These are phyloP conservation scores for Craseonycteris thonglongyai DNA, from an alignment of 2,113 vertebrate genomes.

Conservation along the genomic window DNA sequence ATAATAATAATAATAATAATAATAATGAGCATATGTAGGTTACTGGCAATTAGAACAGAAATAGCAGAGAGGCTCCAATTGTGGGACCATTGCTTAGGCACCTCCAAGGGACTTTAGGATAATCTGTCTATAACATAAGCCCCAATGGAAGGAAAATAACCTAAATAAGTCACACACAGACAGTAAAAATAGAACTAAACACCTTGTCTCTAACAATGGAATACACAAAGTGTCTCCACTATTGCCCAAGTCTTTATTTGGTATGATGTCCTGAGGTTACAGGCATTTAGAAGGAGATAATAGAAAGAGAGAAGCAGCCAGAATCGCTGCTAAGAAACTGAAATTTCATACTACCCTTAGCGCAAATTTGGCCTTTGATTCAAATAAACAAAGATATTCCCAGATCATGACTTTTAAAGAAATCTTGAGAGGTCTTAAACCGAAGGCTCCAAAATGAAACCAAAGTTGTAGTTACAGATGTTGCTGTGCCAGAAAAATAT, in stretches of 20 bases:
- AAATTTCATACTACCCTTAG: background rate
- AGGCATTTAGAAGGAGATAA: background rate
- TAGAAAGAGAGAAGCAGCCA: background rate
- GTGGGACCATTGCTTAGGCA: background rate
- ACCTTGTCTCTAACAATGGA: background rate
- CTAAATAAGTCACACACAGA: background rate
- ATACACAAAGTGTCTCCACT: background rate
- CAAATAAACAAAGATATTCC: background rate
- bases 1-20: too few species aligned
- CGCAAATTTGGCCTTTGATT: background rate
- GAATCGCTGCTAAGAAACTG: background rate
- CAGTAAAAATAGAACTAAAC: background rate
- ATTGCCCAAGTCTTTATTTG: background rate
- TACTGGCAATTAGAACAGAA: background rate
- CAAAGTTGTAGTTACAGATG: background rate
- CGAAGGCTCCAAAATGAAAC: background rate
- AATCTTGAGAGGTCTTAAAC: background rate
- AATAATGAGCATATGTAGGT: background rate
- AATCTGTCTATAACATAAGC: background rate
- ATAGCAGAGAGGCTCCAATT: background rate
- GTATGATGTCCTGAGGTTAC: background rate
- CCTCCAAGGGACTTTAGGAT: background rate
- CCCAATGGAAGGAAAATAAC: slow-evolving; percentile 7
- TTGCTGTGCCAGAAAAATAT: background rate
- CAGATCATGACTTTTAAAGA: background rate